phyloP scores from a whole-genome alignment of 1,140 invertebrate species.

The Gonatopus flavifemur region DNA sequence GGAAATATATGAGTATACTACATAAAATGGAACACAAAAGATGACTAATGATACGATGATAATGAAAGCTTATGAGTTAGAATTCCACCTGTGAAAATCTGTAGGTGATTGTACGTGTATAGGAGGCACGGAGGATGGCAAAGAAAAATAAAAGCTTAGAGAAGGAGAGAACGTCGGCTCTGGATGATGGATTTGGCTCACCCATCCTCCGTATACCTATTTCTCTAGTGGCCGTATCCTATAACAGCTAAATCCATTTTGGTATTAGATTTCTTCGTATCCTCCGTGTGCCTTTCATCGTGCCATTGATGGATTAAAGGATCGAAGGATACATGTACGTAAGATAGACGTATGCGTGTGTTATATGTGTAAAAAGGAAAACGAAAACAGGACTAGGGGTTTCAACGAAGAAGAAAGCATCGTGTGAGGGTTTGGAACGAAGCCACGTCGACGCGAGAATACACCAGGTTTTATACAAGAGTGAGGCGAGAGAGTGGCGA shows the following conservation, averaged over 20 bases:
- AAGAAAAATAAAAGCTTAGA: too few species aligned
- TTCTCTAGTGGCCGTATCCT: slow-evolving; percentile 27
- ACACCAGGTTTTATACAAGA: slow-evolving; percentile 21
- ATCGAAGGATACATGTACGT: slow-evolving; percentile 15
- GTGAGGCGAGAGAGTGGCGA: too few species aligned
- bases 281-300: slow-evolving; percentile 30
- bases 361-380: slow-evolving; percentile 8
- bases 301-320: slow-evolving; percentile 39
- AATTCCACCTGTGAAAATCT: too few species aligned
- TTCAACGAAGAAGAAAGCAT: slow-evolving; percentile 2
- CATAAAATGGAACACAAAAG: too few species aligned
- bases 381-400: slow-evolving; percentile 1
- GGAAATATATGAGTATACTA: too few species aligned
- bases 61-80: too few species aligned
- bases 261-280: slow-evolving; percentile 43
- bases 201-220: slow-evolving; percentile 21
- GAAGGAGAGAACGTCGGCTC: slow-evolving; percentile 13
- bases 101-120: too few species aligned
- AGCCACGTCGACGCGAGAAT: slow-evolving; percentile 19
- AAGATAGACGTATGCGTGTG: too few species aligned
- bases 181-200: slow-evolving; percentile 35
- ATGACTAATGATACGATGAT: too few species aligned
- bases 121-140: too few species aligned
- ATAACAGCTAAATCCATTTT: slow-evolving; percentile 42
- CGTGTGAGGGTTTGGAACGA: slow-evolving; percentile 24